These are phyloP conservation scores for Hydropotes inermis DNA, from an alignment of 2,113 vertebrate genomes.

Conservation along the genomic window DNA sequence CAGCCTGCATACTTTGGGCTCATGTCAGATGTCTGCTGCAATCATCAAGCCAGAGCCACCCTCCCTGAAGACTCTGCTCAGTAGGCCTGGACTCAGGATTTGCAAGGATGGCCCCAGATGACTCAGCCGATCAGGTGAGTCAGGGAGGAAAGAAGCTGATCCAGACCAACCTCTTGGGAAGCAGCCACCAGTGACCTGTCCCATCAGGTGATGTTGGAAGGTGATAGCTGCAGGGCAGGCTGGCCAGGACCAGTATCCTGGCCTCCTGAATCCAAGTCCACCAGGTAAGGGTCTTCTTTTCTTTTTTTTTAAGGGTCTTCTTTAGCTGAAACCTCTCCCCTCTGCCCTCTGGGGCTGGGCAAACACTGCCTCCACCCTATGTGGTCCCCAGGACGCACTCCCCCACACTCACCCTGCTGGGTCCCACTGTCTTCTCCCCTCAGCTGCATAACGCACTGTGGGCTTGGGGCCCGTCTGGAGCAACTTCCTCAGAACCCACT, in stretches of 20 bases:
- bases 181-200: background rate
- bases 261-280: background rate
- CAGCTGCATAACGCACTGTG: background rate
- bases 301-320: background rate
- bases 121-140: background rate
- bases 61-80: background rate
- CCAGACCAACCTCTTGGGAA: background rate
- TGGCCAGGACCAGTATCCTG: accelerated
- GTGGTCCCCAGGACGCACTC: background rate
- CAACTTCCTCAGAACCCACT: background rate
- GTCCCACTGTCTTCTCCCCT: background rate
- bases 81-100: background rate
- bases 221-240: background rate
- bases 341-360: background rate
- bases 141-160: background rate
- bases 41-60: background rate
- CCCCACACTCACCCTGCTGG: too few species aligned
- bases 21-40: too few species aligned
- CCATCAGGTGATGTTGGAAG: background rate
- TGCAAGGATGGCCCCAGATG: background rate
- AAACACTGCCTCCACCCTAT: background rate
- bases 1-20: too few species aligned
- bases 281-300: background rate
- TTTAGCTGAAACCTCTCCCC: background rate
- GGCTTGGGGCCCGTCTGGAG: background rate